A percentile compares a stretch with the other conserved stretches of the same genome.
These are phyloP conservation scores for Geopemphigus sp. DNA, from an alignment of 1,140 invertebrate species.

Conservation along the genomic window DNA sequence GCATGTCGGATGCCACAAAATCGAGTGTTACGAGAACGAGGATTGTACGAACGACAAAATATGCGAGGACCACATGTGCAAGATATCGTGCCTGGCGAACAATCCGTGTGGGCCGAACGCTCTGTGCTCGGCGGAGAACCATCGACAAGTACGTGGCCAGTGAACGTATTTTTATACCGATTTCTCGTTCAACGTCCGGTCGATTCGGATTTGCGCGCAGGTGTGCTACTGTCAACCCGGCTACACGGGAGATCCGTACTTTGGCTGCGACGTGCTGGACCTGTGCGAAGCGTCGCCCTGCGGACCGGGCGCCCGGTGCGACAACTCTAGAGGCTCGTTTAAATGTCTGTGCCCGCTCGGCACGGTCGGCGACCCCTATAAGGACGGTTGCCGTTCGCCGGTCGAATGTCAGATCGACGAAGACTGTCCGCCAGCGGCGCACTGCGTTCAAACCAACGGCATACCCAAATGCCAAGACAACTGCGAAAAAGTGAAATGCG, in stretches of 20 bases:
- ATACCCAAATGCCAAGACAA: conserved; percentile 40
- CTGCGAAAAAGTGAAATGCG: conserved; percentile 82
- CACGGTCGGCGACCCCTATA: conserved; percentile 70
- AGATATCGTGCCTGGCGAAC: conserved; percentile 76
- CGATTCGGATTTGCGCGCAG: conserved; percentile 65
- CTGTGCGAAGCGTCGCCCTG: conserved; percentile 75
- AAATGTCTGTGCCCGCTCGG: conserved; percentile 75
- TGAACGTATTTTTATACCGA: too few species aligned
- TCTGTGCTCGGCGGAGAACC: conserved; percentile 75
- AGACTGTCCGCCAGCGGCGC: conserved; percentile 82
- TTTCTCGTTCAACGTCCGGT: too few species aligned
- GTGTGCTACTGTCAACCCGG: conserved; percentile 83
- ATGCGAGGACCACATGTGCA: conserved; percentile 76
- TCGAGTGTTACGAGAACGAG: conserved; percentile 75
- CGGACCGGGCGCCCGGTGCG: conserved; percentile 80
- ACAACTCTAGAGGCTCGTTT: conserved; percentile 74
- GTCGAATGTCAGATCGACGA: conserved; percentile 75
- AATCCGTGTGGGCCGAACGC: conserved; percentile 81
- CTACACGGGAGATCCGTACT: conserved; percentile 82
- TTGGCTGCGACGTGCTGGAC: conserved; percentile 80
- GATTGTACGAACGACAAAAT: conserved; percentile 77
- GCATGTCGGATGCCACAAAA: conserved; percentile 68
- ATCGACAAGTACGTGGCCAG: conserved; percentile 71
- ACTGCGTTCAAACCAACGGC: conserved; percentile 74
- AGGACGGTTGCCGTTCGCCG: conserved; percentile 66